Evolutionary conservation across 1,140 invertebrate genomes (phyloP), one percentile per base, ranked within the genome.

Genomic region (Lepidurus couesii): DNA sequence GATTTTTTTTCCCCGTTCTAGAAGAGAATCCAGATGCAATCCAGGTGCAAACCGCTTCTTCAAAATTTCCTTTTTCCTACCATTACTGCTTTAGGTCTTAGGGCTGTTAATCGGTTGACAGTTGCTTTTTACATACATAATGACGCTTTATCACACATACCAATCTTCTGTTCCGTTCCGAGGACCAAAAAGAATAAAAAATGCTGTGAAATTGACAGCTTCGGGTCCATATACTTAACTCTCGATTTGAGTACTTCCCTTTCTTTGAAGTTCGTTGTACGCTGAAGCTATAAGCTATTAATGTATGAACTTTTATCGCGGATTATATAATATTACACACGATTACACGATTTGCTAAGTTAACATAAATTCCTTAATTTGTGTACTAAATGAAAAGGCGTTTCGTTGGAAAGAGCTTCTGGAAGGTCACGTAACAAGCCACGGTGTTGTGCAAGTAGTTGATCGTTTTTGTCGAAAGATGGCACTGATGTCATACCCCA

Each of bases 21-120:
- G 53, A 65, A 65, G 53, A 65, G 16, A 65, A 65, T 65, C 53
- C 53, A 65, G 53, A 21, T 65, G 53, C n/a, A 65, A 65, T 65
- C 53, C 53, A 65, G 53, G 53, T 65, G 53, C 53, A 65, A 65
- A 65, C 53, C 53, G 21, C 53, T n/a, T 7, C 9, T 65, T 65
- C 21, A 7, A 65, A 65, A n/a, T n/a, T 65, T 16, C 21, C 8
- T 65, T 21, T 65, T 65, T 65, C n/a, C n/a, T 1, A 9, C n/a
- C 53, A 13, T 0, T 0, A 34, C 34, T 65, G 53, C 13, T 7
- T 65, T n/a, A 65, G 53, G 16, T n/a, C 21, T 65, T 16, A 65
- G 34, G 1, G 53, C 53, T 65, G 21, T 21, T 65, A 4, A 21
- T 13, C 53, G 10, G 16, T 21, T n/a, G 16, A 65, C 53, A 65